phyloP scores from a whole-genome alignment of 2,113 vertebrate genomes.

The Apeltes quadracus region DNA sequence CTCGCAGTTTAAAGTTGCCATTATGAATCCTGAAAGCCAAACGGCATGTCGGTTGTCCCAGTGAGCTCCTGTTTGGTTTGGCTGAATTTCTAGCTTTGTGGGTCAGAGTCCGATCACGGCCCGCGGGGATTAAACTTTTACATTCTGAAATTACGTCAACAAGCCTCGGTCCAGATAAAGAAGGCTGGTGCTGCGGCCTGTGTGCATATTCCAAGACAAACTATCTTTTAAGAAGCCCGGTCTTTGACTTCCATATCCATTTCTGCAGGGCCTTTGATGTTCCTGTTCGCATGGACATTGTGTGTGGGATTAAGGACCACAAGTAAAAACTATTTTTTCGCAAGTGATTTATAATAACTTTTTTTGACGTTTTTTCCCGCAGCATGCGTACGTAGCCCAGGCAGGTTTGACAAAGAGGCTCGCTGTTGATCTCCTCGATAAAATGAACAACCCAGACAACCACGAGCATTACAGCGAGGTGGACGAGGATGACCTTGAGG shows the following conservation, averaged over 20 bases:
- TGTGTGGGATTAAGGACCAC: background rate
- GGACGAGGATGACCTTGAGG: constrained; percentile 96
- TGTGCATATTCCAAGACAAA: background rate
- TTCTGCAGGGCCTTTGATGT: background rate
- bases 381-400: constrained; percentile 92
- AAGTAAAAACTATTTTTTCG: background rate
- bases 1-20: background rate
- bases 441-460: constrained; percentile 94
- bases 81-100: constrained; percentile 10
- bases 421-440: constrained; percentile 93
- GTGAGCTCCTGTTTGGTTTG: constrained; percentile 22
- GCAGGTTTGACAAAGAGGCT: constrained; percentile 87
- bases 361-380: constrained; percentile 18
- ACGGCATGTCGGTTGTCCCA: constrained; percentile 1
- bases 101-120: background rate
- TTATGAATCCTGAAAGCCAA: background rate
- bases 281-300: constrained; percentile 1
- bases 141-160: background rate
- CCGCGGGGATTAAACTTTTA: background rate
- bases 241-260: background rate
- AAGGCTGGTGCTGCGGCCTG: background rate
- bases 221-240: background rate
- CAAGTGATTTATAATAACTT: background rate
- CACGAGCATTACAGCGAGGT: constrained; percentile 87
- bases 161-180: background rate